Base-by-base conservation (phyloP, 2,797 vertebrate species). In the Myotis findleyi region DNA sequence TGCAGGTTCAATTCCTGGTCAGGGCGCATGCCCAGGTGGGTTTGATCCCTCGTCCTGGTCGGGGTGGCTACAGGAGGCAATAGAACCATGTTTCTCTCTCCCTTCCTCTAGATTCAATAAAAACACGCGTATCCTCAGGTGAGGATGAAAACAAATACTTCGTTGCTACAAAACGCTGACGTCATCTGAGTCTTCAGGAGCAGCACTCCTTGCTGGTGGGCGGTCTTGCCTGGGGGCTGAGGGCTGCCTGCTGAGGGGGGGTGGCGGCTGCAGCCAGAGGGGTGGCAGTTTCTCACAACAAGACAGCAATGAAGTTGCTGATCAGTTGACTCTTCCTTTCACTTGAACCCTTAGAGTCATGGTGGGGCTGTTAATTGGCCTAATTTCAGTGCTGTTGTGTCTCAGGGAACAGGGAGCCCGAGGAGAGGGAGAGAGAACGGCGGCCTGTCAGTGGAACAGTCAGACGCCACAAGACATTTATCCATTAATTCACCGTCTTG, bases 191-290 rank as follows among this genome's bases (percentile, higher is more conserved):
- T 12, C 21, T 21, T 8, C 51, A 3, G 75, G n/a, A 25, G 51
- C 7, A 23, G 13, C 5, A 6, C 18, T 49, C 0, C 4, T 6
- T 14, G 57, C 30, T 0, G 38, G 59, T 7, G 59, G 11, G 2
- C 4, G 6, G 12, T 10, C 30, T 33, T 1, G 9, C 53, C 55
- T 5, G 5, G 16, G 6, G 7, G 7, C 7, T 2, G 41, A 5
- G 0, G 11, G 73, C 47, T 13, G 30, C 47, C 5, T 11, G 10
- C 44, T 18, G 27, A n/a, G 71, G 41, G 41, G 2, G 27, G 6
- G 59, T 12, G 44, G 38, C 0, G 16, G 27, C 79, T 10, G 59
- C 4, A 9, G 30, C 18, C 30, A 0, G 30, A 44, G 59, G 12
- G 12, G 12, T 16, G 57, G 44, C 13, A 2, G 3, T 33, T 21